These are phyloP conservation scores for Mesorhabditis belari DNA, from an alignment of 2,888 invertebrate species.

Conservation along the genomic window DNA sequence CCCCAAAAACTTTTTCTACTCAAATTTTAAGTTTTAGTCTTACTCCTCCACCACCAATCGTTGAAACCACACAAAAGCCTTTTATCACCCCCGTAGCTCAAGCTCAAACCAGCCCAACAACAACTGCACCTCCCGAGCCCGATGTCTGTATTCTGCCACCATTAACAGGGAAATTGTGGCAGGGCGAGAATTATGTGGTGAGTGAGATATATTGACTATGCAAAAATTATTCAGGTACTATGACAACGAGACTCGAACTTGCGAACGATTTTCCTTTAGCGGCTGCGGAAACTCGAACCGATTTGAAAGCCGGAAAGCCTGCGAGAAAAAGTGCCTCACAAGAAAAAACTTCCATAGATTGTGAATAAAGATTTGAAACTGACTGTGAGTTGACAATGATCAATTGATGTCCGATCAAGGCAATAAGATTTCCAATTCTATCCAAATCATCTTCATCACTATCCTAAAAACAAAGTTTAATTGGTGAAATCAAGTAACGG, in stretches of 20 bases:
- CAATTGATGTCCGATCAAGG: slow-evolving; percentile 23
- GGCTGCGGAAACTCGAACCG: slow-evolving; percentile 35
- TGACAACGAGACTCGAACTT: slow-evolving; percentile 23
- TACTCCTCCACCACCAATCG: slow-evolving; percentile 5
- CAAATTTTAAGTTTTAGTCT: neutral
- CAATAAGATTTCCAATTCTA: slow-evolving; percentile 22
- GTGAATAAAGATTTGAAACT: slow-evolving; percentile 5
- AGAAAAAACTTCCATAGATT: slow-evolving; percentile 1
- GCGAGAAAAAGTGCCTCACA: slow-evolving; percentile 21
- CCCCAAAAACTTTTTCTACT: neutral
- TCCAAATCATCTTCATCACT: slow-evolving; percentile 23
- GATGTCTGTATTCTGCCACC: slow-evolving; percentile 17
- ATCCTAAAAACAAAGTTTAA: slow-evolving; percentile 11
- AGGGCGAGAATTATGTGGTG: slow-evolving; percentile 35
- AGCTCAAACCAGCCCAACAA: neutral
- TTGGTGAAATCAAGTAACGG: neutral
- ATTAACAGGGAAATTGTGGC: slow-evolving; percentile 28
- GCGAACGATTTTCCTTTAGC: slow-evolving; percentile 34
- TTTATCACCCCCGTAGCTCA: neutral
- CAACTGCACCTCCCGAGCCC: slow-evolving; percentile 14
- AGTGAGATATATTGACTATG: neutral
- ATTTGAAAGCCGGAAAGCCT: slow-evolving; percentile 24
- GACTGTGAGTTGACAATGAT: slow-evolving; percentile 28
- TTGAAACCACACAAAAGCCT: slow-evolving; percentile 7
- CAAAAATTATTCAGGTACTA: slow-evolving; percentile 22